These are phyloP conservation scores for Rugalucina vietnamica DNA, from an alignment of 2,888 invertebrate species.

Conservation along the genomic window DNA sequence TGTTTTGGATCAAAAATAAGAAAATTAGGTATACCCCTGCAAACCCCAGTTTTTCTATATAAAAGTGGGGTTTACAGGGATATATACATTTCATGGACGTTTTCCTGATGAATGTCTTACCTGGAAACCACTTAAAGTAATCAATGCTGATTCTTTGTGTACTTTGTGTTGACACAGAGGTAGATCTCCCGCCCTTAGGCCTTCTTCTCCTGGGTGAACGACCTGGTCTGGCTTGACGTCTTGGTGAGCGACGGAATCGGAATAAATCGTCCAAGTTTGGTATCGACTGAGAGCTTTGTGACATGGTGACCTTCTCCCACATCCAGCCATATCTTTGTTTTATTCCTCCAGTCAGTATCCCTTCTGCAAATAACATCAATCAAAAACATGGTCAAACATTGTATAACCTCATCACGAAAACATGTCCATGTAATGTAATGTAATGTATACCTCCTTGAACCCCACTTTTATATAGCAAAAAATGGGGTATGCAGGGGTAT, in stretches of 20 bases:
- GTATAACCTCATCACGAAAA: too few species aligned
- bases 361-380: too few species aligned
- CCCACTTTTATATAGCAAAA: too few species aligned
- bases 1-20: too few species aligned
- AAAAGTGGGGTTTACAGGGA: too few species aligned
- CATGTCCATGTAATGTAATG: too few species aligned
- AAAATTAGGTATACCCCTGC: too few species aligned
- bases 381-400: too few species aligned
- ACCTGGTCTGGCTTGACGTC: background rate
- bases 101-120: slow-evolving; percentile 32
- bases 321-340: slow-evolving; percentile 34
- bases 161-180: background rate
- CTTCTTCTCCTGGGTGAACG: background rate
- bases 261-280: background rate
- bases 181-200: background rate
- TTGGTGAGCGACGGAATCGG: background rate
- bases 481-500: too few species aligned
- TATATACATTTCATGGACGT: too few species aligned
- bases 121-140: slow-evolving; percentile 66
- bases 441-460: too few species aligned
- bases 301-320: slow-evolving; percentile 41
- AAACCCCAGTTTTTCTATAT: too few species aligned
- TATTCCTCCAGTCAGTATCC: slow-evolving; percentile 34
- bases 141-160: slow-evolving; percentile 10
- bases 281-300: background rate